Base-by-base conservation (phyloP, 2,113 vertebrate genomes). In the Psilopsiagon aurifrons region DNA sequence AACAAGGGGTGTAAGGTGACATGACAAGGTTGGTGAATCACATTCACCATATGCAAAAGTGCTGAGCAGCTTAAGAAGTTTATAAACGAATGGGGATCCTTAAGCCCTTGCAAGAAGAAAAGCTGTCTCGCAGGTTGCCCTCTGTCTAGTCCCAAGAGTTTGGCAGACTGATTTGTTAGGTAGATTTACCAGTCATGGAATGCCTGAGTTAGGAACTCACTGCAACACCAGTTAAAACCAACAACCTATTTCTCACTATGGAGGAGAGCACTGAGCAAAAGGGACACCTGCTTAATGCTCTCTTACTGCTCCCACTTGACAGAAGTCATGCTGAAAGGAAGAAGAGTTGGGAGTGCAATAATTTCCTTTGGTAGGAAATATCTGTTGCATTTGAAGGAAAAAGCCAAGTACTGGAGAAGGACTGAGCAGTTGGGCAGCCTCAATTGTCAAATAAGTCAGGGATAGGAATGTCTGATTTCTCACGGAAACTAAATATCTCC, bases 1-100 rank as follows among this genome's bases (percentile, higher is more conserved):
- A 95, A 92, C 89, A 96, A 94, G 80, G 75, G 91, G 23, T 94
- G 91, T 88, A 90, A 94, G 79, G 74, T 94, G 89, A 95, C 79
- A 75, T 41, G 63, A 93, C 82, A 81, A 91, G 44, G 24, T 83
- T 91, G 81, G 62, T 90, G 88, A 90, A 70, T 68, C 87, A 96
- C 1, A 1, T 46, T 97, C 9, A 60, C 87, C 80, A 92, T 46
- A 81, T 29, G 12, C 57, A 85, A 59, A 91, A 86, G 28, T 80
- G 24, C 44, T 71, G 64, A 94, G 33, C 11, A 41, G 35, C 3
- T 0, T 81, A 35, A 69, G 76, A 74, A 6, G 25, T 85, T 92
- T 91, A 73, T 67, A 83, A 81, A 77, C 5, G 6, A 64, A 44
- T 29, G 24, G 43, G 39, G 71, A 83, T 17, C 9, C 33, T 37